phyloP scores from a whole-genome alignment of 1,140 invertebrate species.

The Atta colombica region DNA sequence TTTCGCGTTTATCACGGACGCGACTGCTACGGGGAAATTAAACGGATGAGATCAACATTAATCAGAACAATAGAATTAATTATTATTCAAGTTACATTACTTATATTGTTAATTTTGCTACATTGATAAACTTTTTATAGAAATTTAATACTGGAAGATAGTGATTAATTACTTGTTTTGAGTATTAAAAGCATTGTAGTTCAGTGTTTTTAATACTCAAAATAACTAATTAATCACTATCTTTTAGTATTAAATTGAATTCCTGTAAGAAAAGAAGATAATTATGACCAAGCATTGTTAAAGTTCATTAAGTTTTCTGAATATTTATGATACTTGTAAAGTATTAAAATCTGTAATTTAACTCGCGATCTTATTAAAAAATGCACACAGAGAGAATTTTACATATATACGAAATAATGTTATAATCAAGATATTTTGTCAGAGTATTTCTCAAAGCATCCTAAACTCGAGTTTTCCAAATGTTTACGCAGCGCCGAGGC shows the following conservation, averaged over 20 bases:
- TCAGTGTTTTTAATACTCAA: too few species aligned
- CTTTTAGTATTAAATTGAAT: too few species aligned
- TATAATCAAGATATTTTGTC: conserved; percentile 29
- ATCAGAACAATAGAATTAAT: conserved; percentile 23
- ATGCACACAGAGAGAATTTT: not conserved
- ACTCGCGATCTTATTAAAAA: not conserved
- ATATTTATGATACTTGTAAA: not conserved
- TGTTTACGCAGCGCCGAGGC: conserved; percentile 44
- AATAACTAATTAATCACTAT: too few species aligned
- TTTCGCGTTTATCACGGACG: conserved; percentile 23
- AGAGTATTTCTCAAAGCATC: conserved; percentile 18
- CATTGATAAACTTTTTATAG: not conserved
- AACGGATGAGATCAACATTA: conserved; percentile 29
- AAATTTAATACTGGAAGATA: too few species aligned
- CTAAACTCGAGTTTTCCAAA: conserved; percentile 28
- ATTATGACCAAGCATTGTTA: not conserved
- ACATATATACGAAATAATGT: not conserved
- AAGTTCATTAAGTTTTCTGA: not conserved
- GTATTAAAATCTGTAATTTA: not conserved
- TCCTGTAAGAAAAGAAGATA: not conserved
- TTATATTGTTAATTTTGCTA: conserved; percentile 17
- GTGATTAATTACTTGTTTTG: too few species aligned
- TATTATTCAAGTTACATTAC: conserved; percentile 1
- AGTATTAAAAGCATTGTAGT: too few species aligned
- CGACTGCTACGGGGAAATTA: conserved; percentile 1